Percentiles rank a stretch among this genome's conserved stretches.
Evolutionary conservation across 92 coral and sea anemone genomes (phyloP).

Genomic region (Phenganax marumi): DNA sequence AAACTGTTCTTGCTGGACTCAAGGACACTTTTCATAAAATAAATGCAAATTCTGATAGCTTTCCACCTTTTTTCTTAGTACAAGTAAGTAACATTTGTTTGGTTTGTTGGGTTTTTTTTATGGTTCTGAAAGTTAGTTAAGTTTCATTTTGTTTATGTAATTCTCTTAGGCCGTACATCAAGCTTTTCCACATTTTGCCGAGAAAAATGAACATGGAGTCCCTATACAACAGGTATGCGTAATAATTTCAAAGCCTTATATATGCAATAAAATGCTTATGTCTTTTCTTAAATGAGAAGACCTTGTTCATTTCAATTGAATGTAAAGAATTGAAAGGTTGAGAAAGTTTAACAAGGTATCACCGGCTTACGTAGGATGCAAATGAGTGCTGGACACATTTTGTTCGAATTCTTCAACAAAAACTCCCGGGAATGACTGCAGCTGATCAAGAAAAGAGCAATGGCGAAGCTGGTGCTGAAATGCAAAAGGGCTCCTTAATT

Average conservation of each 20-base stretch:
- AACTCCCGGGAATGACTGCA: constrained; percentile 66
- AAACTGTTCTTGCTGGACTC: constrained; percentile 57
- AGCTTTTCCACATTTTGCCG: constrained; percentile 94
- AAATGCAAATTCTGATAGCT: constrained; percentile 75
- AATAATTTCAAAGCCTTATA: neutral
- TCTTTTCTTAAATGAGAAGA: too few relatives aligned
- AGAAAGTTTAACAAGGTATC: neutral
- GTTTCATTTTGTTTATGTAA: neutral
- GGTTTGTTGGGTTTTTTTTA: neutral
- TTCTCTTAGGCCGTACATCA: constrained; percentile 70
- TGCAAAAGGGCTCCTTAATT: constrained; percentile 61
- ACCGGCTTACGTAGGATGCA: constrained; percentile 67
- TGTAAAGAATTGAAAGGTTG: too few relatives aligned
- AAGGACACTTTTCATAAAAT: constrained; percentile 77
- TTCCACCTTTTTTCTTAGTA: constrained; percentile 85
- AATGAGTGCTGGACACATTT: constrained; percentile 97
- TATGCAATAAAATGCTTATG: neutral
- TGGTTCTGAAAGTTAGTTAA: neutral
- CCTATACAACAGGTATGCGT: constrained; percentile 78
- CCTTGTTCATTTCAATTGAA: too few relatives aligned
- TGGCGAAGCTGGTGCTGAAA: constrained; percentile 55
- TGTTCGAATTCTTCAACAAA: constrained; percentile 87
- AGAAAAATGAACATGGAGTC: constrained; percentile 94
- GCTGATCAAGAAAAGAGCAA: constrained; percentile 37
- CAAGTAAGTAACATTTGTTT: constrained; percentile 55